These are phyloP conservation scores for Dendrocincla fuliginosa DNA, from an alignment of 2,797 vertebrate genomes.

Conservation along the genomic window DNA sequence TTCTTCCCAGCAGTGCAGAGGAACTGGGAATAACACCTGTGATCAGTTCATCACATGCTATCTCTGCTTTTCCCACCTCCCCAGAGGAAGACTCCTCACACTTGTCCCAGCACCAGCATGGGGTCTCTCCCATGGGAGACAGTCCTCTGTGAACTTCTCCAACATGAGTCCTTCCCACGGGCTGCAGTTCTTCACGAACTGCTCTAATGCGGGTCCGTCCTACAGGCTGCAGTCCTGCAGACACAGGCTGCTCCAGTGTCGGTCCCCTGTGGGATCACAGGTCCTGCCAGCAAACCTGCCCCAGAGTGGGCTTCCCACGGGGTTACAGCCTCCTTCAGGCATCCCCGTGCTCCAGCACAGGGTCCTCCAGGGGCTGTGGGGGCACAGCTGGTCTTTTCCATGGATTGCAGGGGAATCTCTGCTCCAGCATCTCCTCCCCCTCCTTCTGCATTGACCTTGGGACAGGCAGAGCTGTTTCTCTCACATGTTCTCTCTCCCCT, in stretches of 20 bases:
- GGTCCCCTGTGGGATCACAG: fast-evolving
- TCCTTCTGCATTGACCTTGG: neutral
- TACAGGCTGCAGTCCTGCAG: neutral
- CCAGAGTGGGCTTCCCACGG: fast-evolving
- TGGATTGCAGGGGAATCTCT: neutral
- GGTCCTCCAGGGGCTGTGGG: neutral
- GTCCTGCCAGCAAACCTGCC: neutral
- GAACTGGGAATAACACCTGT: neutral
- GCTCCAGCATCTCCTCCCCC: neutral
- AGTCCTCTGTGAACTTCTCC: neutral
- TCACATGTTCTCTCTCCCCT: neutral
- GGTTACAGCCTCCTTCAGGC: neutral
- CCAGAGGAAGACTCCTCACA: neutral
- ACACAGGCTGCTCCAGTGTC: neutral
- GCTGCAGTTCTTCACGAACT: neutral
- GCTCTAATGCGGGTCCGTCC: neutral
- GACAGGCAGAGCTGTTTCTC: neutral
- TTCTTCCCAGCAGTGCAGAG: neutral
- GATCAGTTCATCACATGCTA: neutral
- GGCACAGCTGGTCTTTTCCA: neutral
- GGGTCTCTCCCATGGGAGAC: fast-evolving
- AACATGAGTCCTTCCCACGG: neutral
- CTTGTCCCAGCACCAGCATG: neutral
- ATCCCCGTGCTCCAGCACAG: fast-evolving
- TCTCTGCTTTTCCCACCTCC: neutral